Evolutionary conservation across 2,888 invertebrate species (phyloP).

Genomic region (Pterostichus niger): DNA sequence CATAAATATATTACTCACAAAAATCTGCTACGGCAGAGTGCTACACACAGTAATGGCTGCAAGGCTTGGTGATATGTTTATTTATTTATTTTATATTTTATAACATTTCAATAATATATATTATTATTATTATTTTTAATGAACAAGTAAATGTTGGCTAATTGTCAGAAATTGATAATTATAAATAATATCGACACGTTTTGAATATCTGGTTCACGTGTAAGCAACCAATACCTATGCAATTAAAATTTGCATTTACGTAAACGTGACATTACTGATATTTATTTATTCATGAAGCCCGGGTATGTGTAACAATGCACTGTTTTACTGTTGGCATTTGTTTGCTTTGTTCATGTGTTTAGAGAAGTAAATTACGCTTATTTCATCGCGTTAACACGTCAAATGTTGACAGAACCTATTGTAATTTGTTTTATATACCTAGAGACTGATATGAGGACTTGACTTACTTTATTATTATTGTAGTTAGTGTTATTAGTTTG

Average conservation of each 20-base stretch:
- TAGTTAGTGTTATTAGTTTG: no score
- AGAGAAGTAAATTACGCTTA: conserved; percentile 24
- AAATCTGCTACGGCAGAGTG: no score
- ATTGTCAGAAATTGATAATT: no score
- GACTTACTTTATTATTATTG: no score
- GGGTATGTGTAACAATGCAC: conserved; percentile 15
- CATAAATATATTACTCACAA: no score
- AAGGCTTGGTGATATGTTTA: no score
- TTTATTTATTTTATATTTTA: no score
- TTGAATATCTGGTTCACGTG: conserved; percentile 8
- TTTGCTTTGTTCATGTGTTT: conserved; percentile 32
- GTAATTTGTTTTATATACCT: conserved; percentile 21
- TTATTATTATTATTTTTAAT: no score
- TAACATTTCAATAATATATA: no score
- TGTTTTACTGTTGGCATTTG: conserved; percentile 41
- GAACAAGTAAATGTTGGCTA: no score
- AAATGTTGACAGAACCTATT: conserved; percentile 20
- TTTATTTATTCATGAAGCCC: conserved; percentile 35
- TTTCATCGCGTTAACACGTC: conserved; percentile 6
- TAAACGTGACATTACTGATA: conserved; percentile 36
- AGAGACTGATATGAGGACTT: no score
- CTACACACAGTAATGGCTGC: no score
- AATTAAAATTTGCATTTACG: conserved; percentile 31
- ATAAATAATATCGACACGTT: not conserved
- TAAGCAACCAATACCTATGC: not conserved